Percentiles rank a stretch among this genome's conserved stretches.
Conservation (phyloP, 2,888 invertebrate species). For the Leptothorax acervorum region DNA sequence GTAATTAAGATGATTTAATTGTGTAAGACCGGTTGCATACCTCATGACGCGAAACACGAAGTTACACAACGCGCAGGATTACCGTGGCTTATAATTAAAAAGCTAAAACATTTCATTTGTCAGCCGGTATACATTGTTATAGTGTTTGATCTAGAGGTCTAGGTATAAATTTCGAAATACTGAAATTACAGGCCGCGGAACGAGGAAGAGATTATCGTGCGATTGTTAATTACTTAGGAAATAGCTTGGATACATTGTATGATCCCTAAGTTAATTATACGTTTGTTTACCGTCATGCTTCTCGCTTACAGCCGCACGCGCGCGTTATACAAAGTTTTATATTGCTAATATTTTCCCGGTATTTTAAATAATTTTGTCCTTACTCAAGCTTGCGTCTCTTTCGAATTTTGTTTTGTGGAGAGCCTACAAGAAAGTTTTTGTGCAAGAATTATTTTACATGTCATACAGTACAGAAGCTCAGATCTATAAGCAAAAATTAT, state of each 20-base stretch:
- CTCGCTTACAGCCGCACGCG: background rate
- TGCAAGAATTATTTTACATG: background rate
- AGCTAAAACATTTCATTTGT: slow-evolving; percentile 30
- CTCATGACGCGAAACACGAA: background rate
- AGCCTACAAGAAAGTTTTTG: background rate
- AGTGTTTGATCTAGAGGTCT: background rate
- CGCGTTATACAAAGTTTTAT: background rate
- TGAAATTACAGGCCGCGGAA: background rate
- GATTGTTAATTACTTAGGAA: slow-evolving; percentile 26
- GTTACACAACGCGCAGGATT: slow-evolving; percentile 42
- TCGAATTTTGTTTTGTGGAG: background rate
- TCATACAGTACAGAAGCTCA: background rate
- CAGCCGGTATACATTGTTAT: background rate
- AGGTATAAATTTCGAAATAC: slow-evolving; percentile 4
- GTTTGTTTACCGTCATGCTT: slow-evolving; percentile 41
- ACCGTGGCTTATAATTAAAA: slow-evolving; percentile 33
- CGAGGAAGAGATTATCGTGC: slow-evolving; percentile 2
- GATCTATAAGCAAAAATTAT: background rate
- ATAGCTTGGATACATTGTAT: background rate
- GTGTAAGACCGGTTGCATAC: background rate
- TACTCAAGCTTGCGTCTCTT: background rate
- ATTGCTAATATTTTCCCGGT: background rate
- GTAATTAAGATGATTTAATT: background rate
- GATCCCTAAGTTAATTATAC: slow-evolving; percentile 13
- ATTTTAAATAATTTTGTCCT: background rate